A percentile compares a stretch with the other conserved stretches of the same genome.
These are phyloP conservation scores for Lacanobia wlatinum DNA, from an alignment of 2,888 invertebrate genomes.

Conservation along the genomic window DNA sequence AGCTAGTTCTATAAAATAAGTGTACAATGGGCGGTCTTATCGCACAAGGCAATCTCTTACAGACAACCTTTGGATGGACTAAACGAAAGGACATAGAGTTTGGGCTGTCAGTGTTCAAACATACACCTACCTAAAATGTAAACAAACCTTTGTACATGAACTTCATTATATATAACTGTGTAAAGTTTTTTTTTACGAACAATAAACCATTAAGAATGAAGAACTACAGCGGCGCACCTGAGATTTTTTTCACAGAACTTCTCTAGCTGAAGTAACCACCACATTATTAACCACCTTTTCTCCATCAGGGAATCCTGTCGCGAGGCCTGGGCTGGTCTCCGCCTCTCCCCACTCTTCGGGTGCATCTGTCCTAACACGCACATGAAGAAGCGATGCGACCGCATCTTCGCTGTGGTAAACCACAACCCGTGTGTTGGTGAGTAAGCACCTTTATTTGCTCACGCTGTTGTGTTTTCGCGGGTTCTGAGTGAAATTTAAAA, in stretches of 20 bases:
- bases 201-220: too few relatives aligned
- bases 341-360: conserved; percentile 97
- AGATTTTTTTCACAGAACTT: neutral
- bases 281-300: neutral
- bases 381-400: conserved; percentile 96
- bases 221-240: neutral
- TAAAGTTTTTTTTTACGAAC: neutral
- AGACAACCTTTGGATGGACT: too few relatives aligned
- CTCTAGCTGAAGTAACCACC: neutral
- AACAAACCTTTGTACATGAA: too few relatives aligned
- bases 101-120: too few relatives aligned
- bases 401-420: conserved; percentile 97
- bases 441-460: conserved; percentile 82
- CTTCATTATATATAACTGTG: too few relatives aligned
- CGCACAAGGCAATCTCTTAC: too few relatives aligned
- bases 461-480: conserved; percentile 70
- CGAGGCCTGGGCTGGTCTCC: conserved; percentile 96
- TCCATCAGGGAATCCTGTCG: conserved; percentile 94
- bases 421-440: conserved; percentile 98
- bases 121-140: too few relatives aligned
- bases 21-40: too few relatives aligned
- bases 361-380: conserved; percentile 98
- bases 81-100: too few relatives aligned
- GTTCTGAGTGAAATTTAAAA: conserved; percentile 82
- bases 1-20: too few relatives aligned